Percentiles rank a stretch among this genome's conserved stretches.
phyloP scores from a whole-genome alignment of 2,113 vertebrate species.

The Coptodon bakossiorum region DNA sequence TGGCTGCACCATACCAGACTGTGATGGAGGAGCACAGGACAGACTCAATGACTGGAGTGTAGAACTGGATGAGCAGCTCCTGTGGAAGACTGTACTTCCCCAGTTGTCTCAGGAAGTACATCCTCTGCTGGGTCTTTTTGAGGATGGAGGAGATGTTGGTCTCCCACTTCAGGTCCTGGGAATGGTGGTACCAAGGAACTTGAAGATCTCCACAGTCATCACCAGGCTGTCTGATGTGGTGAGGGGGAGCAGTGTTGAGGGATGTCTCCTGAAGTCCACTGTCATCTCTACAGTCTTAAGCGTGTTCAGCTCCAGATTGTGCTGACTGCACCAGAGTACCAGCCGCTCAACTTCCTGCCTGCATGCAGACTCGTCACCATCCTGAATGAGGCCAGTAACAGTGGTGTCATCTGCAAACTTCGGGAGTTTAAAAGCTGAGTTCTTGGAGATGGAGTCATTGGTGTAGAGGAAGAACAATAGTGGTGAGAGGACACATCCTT shows the following conservation, averaged over 20 bases:
- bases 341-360: not conserved
- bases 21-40: not conserved
- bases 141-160: not conserved
- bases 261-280: not conserved
- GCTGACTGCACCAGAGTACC: not conserved
- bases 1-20: not conserved
- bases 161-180: not conserved
- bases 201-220: no score
- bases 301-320: not conserved
- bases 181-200: not conserved
- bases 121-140: not conserved
- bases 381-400: not conserved
- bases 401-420: not conserved
- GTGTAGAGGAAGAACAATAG: not conserved
- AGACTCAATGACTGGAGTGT: not conserved
- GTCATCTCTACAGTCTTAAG: not conserved
- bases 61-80: not conserved
- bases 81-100: not conserved
- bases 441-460: not conserved
- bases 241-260: not conserved
- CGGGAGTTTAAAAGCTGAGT: accelerated
- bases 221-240: not conserved
- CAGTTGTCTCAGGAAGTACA: not conserved
- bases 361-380: not conserved
- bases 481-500: no score